Percentiles rank a stretch among this genome's conserved stretches.
These are phyloP conservation scores for Mustela nigripes DNA, from an alignment of 2,113 vertebrate genomes.

Conservation along the genomic window DNA sequence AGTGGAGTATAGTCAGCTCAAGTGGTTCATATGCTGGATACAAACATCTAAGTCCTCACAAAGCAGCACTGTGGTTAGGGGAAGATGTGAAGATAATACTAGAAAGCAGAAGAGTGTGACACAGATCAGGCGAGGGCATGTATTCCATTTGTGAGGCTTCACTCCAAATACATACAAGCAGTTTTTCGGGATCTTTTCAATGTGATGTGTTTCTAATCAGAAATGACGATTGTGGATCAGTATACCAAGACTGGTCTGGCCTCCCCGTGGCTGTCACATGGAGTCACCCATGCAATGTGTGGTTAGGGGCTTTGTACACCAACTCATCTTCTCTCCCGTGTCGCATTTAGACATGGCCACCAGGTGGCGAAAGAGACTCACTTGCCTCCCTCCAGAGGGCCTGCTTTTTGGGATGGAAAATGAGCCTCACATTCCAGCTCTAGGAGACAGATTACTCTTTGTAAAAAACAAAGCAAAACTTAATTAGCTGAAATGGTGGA, in stretches of 20 bases:
- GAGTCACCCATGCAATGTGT: neutral
- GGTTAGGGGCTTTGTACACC: neutral
- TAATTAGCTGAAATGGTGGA: neutral
- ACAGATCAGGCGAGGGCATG: neutral
- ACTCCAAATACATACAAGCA: neutral
- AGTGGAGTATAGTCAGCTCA: neutral
- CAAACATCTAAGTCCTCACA: neutral
- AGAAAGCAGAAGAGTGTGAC: neutral
- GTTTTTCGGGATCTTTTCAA: constrained; percentile 5
- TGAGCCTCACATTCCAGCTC: neutral
- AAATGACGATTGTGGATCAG: neutral
- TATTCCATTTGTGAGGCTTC: neutral
- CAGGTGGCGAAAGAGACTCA: constrained; percentile 68
- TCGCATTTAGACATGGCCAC: constrained; percentile 4
- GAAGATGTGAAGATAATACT: neutral
- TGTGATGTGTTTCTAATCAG: neutral
- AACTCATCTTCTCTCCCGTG: fast-evolving
- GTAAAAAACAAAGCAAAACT: neutral
- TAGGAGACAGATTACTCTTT: neutral
- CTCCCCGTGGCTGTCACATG: neutral
- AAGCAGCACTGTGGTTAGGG: neutral
- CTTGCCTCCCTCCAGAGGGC: neutral
- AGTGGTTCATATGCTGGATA: neutral
- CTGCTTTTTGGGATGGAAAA: neutral
- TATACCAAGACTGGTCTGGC: neutral